These are phyloP conservation scores for Ceratosolen solmsi DNA, from an alignment of 1,140 invertebrate genomes.

Conservation along the genomic window DNA sequence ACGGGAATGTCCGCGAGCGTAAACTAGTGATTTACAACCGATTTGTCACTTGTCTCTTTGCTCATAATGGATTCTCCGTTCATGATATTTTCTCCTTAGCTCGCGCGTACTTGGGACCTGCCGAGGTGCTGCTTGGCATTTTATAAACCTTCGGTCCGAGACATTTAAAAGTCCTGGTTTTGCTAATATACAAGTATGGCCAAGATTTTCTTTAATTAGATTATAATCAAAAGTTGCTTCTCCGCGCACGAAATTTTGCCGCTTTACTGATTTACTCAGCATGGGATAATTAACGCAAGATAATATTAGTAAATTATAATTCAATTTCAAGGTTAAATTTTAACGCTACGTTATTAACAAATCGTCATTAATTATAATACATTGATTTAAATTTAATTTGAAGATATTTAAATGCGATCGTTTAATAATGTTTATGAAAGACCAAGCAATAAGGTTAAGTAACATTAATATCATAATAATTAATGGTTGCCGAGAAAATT, in stretches of 20 bases:
- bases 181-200: not conserved
- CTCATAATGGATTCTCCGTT: not conserved
- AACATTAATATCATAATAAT: too few species aligned
- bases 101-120: too few species aligned
- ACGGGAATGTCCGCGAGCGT: not conserved
- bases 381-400: too few species aligned
- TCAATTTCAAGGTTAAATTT: not conserved
- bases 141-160: not conserved
- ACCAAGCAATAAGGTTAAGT: too few species aligned
- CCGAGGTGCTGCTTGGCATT: not conserved
- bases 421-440: too few species aligned
- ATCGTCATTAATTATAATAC: not conserved
- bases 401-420: too few species aligned
- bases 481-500: too few species aligned
- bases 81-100: not conserved
- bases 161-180: not conserved
- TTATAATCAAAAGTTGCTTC: not conserved
- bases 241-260: too few species aligned
- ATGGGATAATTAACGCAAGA: not conserved
- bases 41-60: constrained; percentile 40
- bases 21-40: constrained; percentile 39
- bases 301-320: not conserved
- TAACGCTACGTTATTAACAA: not conserved
- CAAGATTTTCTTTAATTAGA: not conserved
- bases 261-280: too few species aligned